These are phyloP conservation scores for Siniperca undulata DNA, from an alignment of 2,797 vertebrate genomes.

Conservation along the genomic window DNA sequence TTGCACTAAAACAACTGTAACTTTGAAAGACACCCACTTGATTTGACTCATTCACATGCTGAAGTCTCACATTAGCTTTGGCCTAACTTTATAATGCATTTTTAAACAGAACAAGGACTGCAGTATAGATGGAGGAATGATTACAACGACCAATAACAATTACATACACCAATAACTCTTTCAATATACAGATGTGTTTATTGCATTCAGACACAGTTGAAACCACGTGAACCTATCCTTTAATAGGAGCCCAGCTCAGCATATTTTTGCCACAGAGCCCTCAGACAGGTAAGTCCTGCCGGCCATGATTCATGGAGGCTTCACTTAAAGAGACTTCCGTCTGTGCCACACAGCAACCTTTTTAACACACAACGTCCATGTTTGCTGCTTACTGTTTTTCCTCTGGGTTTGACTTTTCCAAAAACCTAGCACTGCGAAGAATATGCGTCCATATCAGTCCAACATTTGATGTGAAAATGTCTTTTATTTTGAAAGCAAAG, in stretches of 20 bases:
- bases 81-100: not conserved
- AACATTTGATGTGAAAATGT: not conserved
- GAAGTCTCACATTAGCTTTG: not conserved
- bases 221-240: not conserved
- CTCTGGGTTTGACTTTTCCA: not conserved
- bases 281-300: not conserved
- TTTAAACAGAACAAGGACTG: not conserved
- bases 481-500: slow-evolving; percentile 70
- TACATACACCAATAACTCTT: not conserved
- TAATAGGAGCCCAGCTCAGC: not conserved
- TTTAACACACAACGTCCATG: not conserved
- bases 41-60: not conserved
- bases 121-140: not conserved
- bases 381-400: not conserved
- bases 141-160: not conserved
- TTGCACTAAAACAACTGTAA: not conserved
- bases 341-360: not conserved
- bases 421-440: not conserved
- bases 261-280: not conserved
- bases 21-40: not conserved
- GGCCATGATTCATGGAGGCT: not conserved
- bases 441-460: not conserved
- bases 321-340: not conserved
- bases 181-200: not conserved
- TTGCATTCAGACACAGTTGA: not conserved